A percentile compares a stretch with the other conserved stretches of the same genome.
phyloP scores from a whole-genome alignment of 2,113 vertebrate genomes.

The Sinocyclocheilus anshuiensis region DNA sequence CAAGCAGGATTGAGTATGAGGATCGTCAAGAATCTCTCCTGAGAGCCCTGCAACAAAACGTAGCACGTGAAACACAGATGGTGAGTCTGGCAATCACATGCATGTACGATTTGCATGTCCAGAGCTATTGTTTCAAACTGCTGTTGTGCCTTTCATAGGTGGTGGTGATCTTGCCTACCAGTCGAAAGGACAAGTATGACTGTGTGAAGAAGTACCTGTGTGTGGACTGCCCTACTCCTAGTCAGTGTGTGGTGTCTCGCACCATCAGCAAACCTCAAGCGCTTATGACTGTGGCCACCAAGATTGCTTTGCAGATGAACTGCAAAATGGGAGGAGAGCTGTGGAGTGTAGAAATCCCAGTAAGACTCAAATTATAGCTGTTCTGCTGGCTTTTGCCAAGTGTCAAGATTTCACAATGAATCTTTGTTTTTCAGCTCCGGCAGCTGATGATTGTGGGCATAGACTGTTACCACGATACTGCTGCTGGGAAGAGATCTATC shows the following conservation, averaged over 20 bases:
- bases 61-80: constrained; percentile 82
- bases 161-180: constrained; percentile 85
- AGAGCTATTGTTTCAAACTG: neutral
- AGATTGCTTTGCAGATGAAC: constrained; percentile 92
- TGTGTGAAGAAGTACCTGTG: constrained; percentile 93
- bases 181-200: constrained; percentile 91
- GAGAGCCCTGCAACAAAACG: constrained; percentile 80
- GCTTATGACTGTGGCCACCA: constrained; percentile 86
- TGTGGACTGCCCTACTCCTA: constrained; percentile 89
- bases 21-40: constrained; percentile 87
- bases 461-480: constrained; percentile 91
- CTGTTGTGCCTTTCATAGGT: constrained; percentile 70
- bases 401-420: neutral
- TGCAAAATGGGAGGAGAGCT: constrained; percentile 98
- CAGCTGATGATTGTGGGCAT: constrained; percentile 95
- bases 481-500: constrained; percentile 83
- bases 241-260: constrained; percentile 88
- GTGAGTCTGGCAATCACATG: constrained; percentile 69
- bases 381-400: neutral
- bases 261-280: constrained; percentile 84
- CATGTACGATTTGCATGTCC: neutral
- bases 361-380: constrained; percentile 66
- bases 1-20: constrained; percentile 86
- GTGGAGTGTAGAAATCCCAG: constrained; percentile 92
- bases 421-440: constrained; percentile 78